Conservation (phyloP, 2,797 vertebrate genomes). For the Antrozous pallidus region DNA sequence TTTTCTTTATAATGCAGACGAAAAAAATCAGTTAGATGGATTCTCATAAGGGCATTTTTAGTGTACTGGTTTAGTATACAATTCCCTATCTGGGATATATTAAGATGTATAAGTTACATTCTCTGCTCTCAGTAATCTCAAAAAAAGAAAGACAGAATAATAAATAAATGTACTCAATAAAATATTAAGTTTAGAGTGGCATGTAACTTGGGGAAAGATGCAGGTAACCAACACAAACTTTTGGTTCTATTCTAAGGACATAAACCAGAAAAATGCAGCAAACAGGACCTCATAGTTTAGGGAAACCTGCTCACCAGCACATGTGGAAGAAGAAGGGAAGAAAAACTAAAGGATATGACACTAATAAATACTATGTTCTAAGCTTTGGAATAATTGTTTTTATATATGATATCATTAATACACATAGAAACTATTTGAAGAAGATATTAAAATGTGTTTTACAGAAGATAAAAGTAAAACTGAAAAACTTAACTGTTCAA, state of each 20-base stretch:
- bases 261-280: neutral
- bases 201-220: neutral
- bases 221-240: neutral
- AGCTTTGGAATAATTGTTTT: neutral
- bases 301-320: neutral
- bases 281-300: neutral
- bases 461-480: neutral
- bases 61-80: neutral
- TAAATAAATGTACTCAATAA: neutral
- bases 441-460: neutral
- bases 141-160: neutral
- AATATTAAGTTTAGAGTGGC: neutral
- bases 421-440: neutral
- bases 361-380: neutral
- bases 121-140: neutral
- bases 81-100: neutral
- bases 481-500: neutral
- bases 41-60: neutral
- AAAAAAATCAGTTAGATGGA: neutral
- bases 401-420: neutral
- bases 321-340: neutral
- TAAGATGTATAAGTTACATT: neutral
- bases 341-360: neutral
- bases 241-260: neutral
- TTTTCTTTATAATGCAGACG: neutral